A percentile compares a stretch with the other conserved stretches of the same genome.
These are phyloP conservation scores for Oryzaephilus surinamensis DNA, from an alignment of 1,140 invertebrate species.

Conservation along the genomic window DNA sequence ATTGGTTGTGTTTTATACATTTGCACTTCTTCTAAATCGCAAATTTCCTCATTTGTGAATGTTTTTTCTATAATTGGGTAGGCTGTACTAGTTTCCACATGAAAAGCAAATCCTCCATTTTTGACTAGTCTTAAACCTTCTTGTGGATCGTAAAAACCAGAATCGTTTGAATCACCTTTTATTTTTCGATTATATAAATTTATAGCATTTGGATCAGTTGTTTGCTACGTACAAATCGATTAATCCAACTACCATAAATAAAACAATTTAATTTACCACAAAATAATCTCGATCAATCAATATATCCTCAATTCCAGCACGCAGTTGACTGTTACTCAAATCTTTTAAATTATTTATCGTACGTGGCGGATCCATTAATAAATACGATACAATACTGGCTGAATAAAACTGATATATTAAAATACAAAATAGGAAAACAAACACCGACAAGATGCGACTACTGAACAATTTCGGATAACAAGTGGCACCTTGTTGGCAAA, in stretches of 20 bases:
- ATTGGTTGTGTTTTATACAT: conserved; percentile 13
- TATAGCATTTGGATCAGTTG: conserved; percentile 6
- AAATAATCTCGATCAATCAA: conserved; percentile 11
- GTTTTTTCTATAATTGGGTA: conserved; percentile 20
- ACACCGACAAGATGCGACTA: conserved; percentile 12
- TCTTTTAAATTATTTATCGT: conserved; percentile 9
- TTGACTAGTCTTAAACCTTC: conserved; percentile 16
- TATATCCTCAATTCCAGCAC: conserved; percentile 11
- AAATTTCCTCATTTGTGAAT: conserved; percentile 14
- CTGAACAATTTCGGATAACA: conserved; percentile 1
- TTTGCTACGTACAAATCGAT: conserved; percentile 4
- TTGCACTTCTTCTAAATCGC: conserved; percentile 18
- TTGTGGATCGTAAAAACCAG: conserved; percentile 8
- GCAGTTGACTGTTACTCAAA: conserved; percentile 1
- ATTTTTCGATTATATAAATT: conserved; percentile 13
- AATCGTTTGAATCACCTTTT: conserved; percentile 1
- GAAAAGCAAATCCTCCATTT: conserved; percentile 18
- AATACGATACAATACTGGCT: conserved; percentile 16
- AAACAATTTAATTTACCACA: conserved; percentile 1
- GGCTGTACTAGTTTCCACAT: conserved; percentile 17
- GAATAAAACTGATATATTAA: conserved; percentile 21
- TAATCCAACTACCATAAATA: background rate
- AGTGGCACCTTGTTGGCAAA: conserved; percentile 35
- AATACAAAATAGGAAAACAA: conserved; percentile 14
- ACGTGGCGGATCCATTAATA: conserved; percentile 8